These are phyloP conservation scores for human DNA, from an alignment of 2,113 vertebrate species.

Conservation along the genomic window DNA sequence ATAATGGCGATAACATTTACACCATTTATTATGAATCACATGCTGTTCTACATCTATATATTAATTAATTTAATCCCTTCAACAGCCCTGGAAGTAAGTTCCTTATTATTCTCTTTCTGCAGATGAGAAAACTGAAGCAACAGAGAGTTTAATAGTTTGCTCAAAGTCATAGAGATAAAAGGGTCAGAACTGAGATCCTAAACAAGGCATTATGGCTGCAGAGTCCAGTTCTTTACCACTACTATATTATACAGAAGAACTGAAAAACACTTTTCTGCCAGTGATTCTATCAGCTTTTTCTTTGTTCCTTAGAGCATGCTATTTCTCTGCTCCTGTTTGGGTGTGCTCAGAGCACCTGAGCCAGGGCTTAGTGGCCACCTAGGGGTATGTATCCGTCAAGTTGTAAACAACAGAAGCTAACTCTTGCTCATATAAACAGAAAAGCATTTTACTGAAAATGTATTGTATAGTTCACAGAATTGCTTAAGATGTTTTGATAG, in stretches of 20 bases:
- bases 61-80: neutral
- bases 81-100: neutral
- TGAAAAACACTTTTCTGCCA: neutral
- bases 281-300: neutral
- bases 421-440: neutral
- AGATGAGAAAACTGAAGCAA: neutral
- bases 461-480: neutral
- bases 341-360: neutral
- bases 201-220: neutral
- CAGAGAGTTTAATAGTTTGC: neutral
- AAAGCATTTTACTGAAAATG: neutral
- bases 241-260: neutral
- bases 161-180: neutral
- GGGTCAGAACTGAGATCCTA: neutral
- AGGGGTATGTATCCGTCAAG: neutral
- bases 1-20: neutral
- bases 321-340: neutral
- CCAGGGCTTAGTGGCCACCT: rapidly evolving
- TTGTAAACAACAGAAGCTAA: neutral
- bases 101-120: neutral
- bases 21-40: neutral
- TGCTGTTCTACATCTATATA: neutral
- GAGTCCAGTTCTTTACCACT: neutral
- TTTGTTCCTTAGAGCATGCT: neutral
- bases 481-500: neutral